phyloP scores from a whole-genome alignment of 2,888 invertebrate genomes.

The Parnassius orleans region DNA sequence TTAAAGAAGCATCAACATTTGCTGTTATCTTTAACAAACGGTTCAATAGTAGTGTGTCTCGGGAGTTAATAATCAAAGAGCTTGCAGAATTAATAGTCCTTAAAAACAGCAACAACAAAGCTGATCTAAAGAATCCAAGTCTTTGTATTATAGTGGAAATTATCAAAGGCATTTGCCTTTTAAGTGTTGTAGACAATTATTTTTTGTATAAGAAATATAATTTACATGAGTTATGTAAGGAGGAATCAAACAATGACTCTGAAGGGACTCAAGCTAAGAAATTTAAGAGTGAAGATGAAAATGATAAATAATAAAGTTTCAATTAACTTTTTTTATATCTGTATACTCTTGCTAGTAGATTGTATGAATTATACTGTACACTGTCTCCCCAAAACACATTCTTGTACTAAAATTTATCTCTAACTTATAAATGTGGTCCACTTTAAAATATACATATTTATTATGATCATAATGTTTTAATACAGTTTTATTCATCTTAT shows the following conservation, averaged over 20 bases:
- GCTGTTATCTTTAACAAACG: constrained; percentile 89
- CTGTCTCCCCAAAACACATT: constrained; percentile 65
- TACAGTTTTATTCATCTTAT: not conserved
- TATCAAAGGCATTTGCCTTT: constrained; percentile 88
- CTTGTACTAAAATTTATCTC: constrained; percentile 60
- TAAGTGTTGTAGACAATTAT: constrained; percentile 91
- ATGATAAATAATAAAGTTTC: constrained; percentile 46
- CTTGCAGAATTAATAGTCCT: constrained; percentile 86
- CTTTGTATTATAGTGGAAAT: constrained; percentile 91
- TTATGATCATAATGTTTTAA: constrained; percentile 19
- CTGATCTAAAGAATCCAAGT: constrained; percentile 88
- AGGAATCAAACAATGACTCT: constrained; percentile 57
- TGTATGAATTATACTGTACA: constrained; percentile 50
- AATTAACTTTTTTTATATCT: constrained; percentile 41
- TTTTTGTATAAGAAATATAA: constrained; percentile 91
- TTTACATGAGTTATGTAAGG: constrained; percentile 83
- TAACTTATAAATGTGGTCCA: constrained; percentile 32
- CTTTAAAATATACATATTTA: constrained; percentile 33
- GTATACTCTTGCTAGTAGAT: constrained; percentile 42
- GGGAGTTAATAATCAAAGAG: constrained; percentile 86
- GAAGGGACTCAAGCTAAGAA: constrained; percentile 70
- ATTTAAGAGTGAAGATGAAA: constrained; percentile 60
- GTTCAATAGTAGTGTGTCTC: constrained; percentile 86
- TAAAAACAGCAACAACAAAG: constrained; percentile 87
- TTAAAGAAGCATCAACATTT: constrained; percentile 86